phyloP scores from a whole-genome alignment of 2,113 vertebrate genomes.

The Hyaena hyaena region DNA sequence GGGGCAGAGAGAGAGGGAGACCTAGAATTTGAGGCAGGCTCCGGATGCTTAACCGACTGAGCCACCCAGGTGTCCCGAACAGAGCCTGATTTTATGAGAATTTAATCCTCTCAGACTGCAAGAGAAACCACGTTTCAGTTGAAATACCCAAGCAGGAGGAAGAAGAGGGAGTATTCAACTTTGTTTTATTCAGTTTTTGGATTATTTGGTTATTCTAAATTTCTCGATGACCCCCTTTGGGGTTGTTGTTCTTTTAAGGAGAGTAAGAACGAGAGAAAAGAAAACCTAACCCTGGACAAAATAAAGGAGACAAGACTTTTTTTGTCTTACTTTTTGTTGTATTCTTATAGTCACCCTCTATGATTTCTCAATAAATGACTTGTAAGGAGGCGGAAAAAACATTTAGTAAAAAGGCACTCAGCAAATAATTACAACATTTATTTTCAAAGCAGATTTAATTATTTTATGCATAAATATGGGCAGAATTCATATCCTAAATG shows the following conservation, averaged over 20 bases:
- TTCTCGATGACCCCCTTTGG: background rate
- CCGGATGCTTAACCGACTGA: no score
- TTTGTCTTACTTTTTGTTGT: background rate
- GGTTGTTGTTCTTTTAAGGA: background rate
- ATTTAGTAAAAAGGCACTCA: background rate
- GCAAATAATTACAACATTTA: slow-evolving; percentile 17
- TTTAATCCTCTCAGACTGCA: background rate
- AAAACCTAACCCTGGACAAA: background rate
- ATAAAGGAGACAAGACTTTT: slow-evolving; percentile 10
- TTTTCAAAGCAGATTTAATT: slow-evolving; percentile 60
- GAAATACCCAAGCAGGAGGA: background rate
- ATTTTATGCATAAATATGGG: background rate
- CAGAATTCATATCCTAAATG: slow-evolving; percentile 50
- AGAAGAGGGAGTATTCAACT: background rate
- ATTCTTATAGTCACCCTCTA: background rate
- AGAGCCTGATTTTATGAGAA: background rate
- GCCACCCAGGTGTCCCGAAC: no score
- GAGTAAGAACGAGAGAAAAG: background rate
- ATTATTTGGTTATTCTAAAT: slow-evolving; percentile 40
- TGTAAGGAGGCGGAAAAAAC: background rate
- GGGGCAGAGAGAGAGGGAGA: no score
- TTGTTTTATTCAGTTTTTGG: background rate
- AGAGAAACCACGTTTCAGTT: background rate
- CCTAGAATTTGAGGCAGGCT: no score
- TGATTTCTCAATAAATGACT: slow-evolving; percentile 51